A percentile compares a stretch with the other conserved stretches of the same genome.
phyloP scores from a whole-genome alignment of 2,797 vertebrate species.

The Neosilurus mollespiculum region DNA sequence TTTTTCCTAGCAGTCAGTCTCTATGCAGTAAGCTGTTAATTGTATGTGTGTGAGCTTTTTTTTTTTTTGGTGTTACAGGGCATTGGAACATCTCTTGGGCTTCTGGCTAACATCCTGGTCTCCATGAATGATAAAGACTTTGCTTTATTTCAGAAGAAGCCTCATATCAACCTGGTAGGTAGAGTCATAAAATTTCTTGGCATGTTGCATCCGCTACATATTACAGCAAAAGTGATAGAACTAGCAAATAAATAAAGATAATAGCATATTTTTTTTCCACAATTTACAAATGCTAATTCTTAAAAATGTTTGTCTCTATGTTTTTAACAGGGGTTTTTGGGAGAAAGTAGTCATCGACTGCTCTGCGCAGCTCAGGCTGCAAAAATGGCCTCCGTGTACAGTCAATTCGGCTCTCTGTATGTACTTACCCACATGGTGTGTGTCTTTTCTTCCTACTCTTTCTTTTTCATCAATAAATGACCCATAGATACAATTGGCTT shows the following conservation, averaged over 20 bases:
- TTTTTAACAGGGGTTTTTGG: constrained; percentile 72
- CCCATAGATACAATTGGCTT: background rate
- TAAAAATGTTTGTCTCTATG: background rate
- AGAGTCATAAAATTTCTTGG: background rate
- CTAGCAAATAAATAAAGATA: background rate
- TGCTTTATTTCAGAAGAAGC: constrained; percentile 32
- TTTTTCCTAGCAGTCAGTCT: background rate
- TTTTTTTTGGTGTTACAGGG: constrained; percentile 72
- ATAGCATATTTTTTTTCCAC: background rate
- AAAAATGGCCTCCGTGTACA: constrained; percentile 85
- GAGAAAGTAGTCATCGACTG: constrained; percentile 77
- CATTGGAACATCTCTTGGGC: constrained; percentile 86
- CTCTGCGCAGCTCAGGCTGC: constrained; percentile 87
- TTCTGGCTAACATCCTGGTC: constrained; percentile 86
- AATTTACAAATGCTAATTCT: background rate
- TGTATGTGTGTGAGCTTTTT: background rate
- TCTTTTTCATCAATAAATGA: background rate
- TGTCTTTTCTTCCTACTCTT: constrained; percentile 9
- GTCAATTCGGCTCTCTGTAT: constrained; percentile 87
- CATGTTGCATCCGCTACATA: background rate
- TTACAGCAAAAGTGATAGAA: background rate
- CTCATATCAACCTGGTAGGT: constrained; percentile 44
- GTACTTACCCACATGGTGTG: constrained; percentile 87
- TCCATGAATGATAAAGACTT: constrained; percentile 93
- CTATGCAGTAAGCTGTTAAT: background rate